Percentiles rank a stretch among this genome's conserved stretches.
Conservation (phyloP, 2,113 vertebrate genomes). For the Gallinago paraguaiae region DNA sequence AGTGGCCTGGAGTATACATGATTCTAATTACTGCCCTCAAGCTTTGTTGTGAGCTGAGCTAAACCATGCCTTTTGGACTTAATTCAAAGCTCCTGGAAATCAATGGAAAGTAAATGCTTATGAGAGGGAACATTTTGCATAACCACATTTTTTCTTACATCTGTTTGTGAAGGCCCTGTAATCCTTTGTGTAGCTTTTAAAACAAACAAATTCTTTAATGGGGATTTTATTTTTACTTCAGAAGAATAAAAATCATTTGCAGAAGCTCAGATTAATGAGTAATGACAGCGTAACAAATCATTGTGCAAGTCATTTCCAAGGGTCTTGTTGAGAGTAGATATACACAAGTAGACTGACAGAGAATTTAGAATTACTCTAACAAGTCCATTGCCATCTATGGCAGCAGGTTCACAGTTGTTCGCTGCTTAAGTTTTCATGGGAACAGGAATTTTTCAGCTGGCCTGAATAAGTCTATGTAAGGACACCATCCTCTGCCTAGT, state of each 20-base stretch:
- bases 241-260: conserved; percentile 50
- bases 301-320: conserved; percentile 4
- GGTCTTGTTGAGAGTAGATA: background rate
- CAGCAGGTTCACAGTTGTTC: background rate
- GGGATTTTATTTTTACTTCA: conserved; percentile 46
- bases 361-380: background rate
- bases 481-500: background rate
- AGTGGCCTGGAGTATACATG: background rate
- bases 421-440: background rate
- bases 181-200: conserved; percentile 55
- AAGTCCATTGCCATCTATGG: conserved; percentile 16
- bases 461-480: background rate
- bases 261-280: conserved; percentile 50
- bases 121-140: conserved; percentile 15
- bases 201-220: conserved; percentile 62
- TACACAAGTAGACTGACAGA: background rate
- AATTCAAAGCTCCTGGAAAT: conserved; percentile 33
- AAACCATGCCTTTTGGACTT: background rate
- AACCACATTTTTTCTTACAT: conserved; percentile 39
- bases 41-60: conserved; percentile 36
- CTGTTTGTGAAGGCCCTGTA: conserved; percentile 33
- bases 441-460: background rate
- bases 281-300: conserved; percentile 47
- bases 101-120: background rate
- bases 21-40: conserved; percentile 46